phyloP scores from a whole-genome alignment of 2,888 invertebrate species.

The Drosophila fulvimacula region DNA sequence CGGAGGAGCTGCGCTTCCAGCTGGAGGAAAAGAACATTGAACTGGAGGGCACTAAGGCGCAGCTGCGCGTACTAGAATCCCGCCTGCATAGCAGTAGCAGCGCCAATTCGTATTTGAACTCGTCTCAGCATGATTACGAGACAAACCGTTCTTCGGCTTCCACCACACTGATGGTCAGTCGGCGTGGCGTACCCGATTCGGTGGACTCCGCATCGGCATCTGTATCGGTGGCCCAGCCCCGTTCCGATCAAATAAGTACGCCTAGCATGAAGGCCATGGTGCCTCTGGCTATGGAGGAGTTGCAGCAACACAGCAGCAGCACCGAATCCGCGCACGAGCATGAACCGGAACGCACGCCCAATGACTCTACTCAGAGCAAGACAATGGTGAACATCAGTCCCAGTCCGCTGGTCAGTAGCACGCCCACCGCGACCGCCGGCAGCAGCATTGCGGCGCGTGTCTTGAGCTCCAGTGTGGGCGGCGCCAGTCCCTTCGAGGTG shows the following conservation, averaged over 20 bases:
- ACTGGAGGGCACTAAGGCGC: constrained; percentile 92
- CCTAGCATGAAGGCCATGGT: constrained; percentile 87
- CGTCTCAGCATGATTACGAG: constrained; percentile 81
- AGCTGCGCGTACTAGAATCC: constrained; percentile 90
- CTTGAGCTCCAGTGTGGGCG: constrained; percentile 82
- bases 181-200: constrained; percentile 74
- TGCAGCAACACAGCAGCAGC: constrained; percentile 86
- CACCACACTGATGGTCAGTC: constrained; percentile 81
- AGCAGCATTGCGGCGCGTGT: constrained; percentile 67
- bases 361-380: constrained; percentile 54
- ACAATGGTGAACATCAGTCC: constrained; percentile 55
- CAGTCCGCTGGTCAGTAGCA: constrained; percentile 61
- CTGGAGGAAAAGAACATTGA: constrained; percentile 93
- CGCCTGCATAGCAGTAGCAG: constrained; percentile 83
- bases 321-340: constrained; percentile 89
- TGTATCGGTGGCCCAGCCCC: constrained; percentile 55
- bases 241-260: constrained; percentile 85
- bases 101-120: constrained; percentile 84
- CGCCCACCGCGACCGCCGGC: constrained; percentile 44
- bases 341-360: constrained; percentile 58
- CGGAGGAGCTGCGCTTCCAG: constrained; percentile 93
- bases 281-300: constrained; percentile 86
- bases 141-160: constrained; percentile 83
- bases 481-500: constrained; percentile 75
- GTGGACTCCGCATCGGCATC: constrained; percentile 64